These are phyloP conservation scores for Parazoanthus atlanticus DNA, from an alignment of 92 coral and sea anemone genomes.

Conservation along the genomic window DNA sequence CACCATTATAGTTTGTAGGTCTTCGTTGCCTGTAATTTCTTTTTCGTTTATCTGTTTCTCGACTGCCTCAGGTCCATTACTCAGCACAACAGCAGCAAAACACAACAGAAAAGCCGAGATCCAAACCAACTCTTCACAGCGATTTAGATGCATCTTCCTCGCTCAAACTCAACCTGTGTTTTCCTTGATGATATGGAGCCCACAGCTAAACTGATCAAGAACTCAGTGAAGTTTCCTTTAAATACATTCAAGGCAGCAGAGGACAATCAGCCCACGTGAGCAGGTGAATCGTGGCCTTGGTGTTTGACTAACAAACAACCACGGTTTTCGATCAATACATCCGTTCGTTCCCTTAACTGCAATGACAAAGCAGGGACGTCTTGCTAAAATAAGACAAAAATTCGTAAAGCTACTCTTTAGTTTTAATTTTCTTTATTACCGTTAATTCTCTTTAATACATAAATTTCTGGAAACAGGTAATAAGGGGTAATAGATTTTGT, in stretches of 20 bases:
- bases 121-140: not conserved
- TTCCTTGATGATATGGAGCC: not conserved
- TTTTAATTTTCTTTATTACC: not conserved
- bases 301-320: not conserved
- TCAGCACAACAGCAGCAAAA: conserved; percentile 2
- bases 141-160: not conserved
- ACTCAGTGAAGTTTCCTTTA: not conserved
- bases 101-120: conserved; percentile 8
- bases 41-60: not conserved
- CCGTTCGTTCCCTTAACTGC: not conserved
- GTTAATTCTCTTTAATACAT: not conserved
- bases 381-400: not conserved
- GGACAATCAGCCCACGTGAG: not conserved
- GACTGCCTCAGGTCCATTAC: not conserved
- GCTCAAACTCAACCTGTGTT: not conserved
- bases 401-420: not conserved
- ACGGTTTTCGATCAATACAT: conserved; percentile 3
- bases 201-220: not conserved
- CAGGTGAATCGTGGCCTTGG: not conserved
- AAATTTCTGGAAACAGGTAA: not conserved
- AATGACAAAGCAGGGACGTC: not conserved
- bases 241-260: not conserved
- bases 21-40: not conserved
- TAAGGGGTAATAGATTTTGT: not conserved
- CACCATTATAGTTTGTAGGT: not conserved